A percentile compares a stretch with the other conserved stretches of the same genome.
Evolutionary conservation across 2,888 invertebrate species (phyloP).

Genomic region (Macrosiphum euphorbiae): DNA sequence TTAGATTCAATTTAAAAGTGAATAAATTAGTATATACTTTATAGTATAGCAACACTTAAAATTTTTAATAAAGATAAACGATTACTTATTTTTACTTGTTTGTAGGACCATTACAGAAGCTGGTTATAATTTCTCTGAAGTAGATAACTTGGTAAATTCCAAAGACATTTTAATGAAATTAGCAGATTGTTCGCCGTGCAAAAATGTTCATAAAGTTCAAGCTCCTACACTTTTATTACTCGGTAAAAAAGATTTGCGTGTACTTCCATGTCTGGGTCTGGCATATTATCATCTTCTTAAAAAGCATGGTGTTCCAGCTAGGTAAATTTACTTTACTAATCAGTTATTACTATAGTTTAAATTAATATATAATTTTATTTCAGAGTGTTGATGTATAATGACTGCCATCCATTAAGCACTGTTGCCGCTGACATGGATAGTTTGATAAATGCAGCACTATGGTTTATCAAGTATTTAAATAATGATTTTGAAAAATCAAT

Average conservation of each 20-base stretch:
- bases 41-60: too few species aligned
- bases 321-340: conserved; percentile 73
- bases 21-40: conserved; percentile 73
- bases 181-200: conserved; percentile 80
- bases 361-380: conserved; percentile 67
- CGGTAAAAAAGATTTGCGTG: conserved; percentile 85
- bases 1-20: conserved; percentile 77
- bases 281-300: conserved; percentile 79
- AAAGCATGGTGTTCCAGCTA: conserved; percentile 77
- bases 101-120: conserved; percentile 78
- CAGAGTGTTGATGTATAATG: conserved; percentile 82
- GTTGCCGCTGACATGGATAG: conserved; percentile 81
- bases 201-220: conserved; percentile 77
- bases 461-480: conserved; percentile 73
- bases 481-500: conserved; percentile 14
- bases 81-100: conserved; percentile 56
- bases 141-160: conserved; percentile 73
- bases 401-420: conserved; percentile 81
- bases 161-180: conserved; percentile 73
- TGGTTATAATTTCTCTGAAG: conserved; percentile 75
- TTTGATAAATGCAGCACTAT: conserved; percentile 80
- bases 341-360: neutral
- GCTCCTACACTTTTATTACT: conserved; percentile 85
- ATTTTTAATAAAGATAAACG: neutral
- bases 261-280: conserved; percentile 82